Percentiles rank a stretch among this genome's conserved stretches.
Evolutionary conservation across 2,888 invertebrate genomes (phyloP).

Genomic region (Mycalesis mineus): DNA sequence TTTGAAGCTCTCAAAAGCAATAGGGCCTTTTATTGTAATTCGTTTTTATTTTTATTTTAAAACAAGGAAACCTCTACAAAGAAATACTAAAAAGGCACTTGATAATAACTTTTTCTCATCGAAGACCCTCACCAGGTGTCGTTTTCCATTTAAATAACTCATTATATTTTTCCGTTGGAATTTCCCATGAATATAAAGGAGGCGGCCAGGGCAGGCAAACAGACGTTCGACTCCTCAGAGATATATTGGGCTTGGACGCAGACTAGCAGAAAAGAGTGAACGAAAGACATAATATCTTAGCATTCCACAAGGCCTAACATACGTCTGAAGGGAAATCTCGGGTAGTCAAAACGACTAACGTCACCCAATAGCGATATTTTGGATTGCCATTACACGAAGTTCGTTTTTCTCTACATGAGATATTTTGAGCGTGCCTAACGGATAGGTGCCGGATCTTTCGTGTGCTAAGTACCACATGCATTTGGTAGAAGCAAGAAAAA

Average conservation of each 20-base stretch:
- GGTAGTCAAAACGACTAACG: too few species aligned
- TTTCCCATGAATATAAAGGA: constrained; percentile 34
- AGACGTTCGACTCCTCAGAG: constrained; percentile 34
- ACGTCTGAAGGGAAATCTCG: too few species aligned
- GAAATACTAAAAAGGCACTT: neutral
- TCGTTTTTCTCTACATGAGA: too few species aligned
- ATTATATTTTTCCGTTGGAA: constrained; percentile 24
- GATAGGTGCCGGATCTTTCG: too few species aligned
- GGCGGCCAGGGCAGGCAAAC: constrained; percentile 25
- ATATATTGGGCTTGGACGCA: constrained; percentile 27
- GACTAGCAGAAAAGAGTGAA: neutral
- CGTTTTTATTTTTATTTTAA: neutral
- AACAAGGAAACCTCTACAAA: neutral
- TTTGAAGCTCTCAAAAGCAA: too few species aligned
- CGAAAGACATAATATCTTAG: too few species aligned
- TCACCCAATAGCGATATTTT: too few species aligned
- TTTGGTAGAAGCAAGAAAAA: too few species aligned
- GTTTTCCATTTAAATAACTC: constrained; percentile 19
- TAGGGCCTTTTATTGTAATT: neutral
- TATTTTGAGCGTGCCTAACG: too few species aligned
- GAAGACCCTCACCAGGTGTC: constrained; percentile 9
- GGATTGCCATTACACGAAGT: too few species aligned
- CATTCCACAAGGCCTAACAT: too few species aligned
- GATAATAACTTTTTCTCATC: constrained; percentile 8
- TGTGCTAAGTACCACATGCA: too few species aligned